These are phyloP conservation scores for Dascyllus trimaculatus DNA, from an alignment of 2,113 vertebrate genomes.

Conservation along the genomic window DNA sequence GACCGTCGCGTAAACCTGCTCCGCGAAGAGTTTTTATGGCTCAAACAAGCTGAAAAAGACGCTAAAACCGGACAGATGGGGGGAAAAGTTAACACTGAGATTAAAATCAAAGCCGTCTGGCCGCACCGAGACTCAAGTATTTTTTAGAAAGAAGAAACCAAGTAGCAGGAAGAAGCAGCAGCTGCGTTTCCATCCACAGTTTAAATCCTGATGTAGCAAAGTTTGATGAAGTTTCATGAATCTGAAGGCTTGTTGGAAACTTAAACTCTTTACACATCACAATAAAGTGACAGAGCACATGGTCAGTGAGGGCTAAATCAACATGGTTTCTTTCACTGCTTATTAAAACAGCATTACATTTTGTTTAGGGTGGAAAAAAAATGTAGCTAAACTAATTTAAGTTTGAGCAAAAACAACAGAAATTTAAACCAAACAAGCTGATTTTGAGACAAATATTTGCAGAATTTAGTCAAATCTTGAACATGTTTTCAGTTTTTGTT, in stretches of 20 bases:
- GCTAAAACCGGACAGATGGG: not conserved
- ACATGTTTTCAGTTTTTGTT: no score
- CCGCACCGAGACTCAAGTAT: not conserved
- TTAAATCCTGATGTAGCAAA: not conserved
- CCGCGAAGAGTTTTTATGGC: slow-evolving; percentile 17
- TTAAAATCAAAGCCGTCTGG: not conserved
- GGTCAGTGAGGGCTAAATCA: no score
- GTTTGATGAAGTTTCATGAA: slow-evolving; percentile 6
- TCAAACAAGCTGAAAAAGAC: slow-evolving; percentile 31
- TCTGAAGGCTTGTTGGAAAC: not conserved
- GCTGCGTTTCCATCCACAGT: slow-evolving; percentile 20
- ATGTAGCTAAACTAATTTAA: no score
- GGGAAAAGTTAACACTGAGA: not conserved
- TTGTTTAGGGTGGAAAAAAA: no score
- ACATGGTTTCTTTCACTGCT: no score
- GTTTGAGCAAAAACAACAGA: no score
- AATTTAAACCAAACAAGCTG: no score
- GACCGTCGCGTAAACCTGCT: not conserved
- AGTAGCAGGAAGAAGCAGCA: not conserved
- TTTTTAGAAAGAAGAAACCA: not conserved
- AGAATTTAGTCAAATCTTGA: no score
- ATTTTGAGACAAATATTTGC: no score
- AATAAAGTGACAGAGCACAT: no score
- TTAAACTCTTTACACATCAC: no score
- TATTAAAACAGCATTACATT: no score